These are phyloP conservation scores for Helicoverpa assulta DNA, from an alignment of 2,888 invertebrate species.

Conservation along the genomic window DNA sequence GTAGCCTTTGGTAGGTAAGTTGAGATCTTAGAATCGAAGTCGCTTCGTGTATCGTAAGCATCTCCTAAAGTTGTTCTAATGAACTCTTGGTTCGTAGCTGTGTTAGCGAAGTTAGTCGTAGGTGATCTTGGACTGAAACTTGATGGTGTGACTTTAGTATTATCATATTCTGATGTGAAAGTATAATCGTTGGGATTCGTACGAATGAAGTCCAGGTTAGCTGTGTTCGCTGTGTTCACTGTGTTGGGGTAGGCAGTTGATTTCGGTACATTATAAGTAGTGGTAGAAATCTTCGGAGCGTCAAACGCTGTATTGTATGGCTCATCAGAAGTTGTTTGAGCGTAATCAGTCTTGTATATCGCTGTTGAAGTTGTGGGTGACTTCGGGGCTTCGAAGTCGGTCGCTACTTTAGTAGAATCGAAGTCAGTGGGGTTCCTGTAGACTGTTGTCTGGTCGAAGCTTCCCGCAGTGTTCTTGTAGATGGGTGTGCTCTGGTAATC, in stretches of 20 bases:
- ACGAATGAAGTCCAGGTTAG: constrained; percentile 45
- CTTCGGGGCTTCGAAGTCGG: constrained; percentile 50
- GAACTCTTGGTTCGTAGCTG: constrained; percentile 43
- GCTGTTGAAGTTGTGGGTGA: constrained; percentile 32
- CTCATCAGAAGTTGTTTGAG: constrained; percentile 33
- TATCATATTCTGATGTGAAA: constrained; percentile 45
- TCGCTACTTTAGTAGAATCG: constrained; percentile 60
- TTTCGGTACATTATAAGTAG: constrained; percentile 57
- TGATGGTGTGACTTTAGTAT: constrained; percentile 38
- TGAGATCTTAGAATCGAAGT: constrained; percentile 47
- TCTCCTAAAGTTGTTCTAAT: constrained; percentile 40
- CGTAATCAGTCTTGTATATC: constrained; percentile 45
- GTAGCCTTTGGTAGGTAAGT: constrained; percentile 51
- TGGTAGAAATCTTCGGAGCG: constrained; percentile 50
- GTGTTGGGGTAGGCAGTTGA: constrained; percentile 53
- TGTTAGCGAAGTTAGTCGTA: constrained; percentile 45
- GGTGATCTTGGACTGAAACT: constrained; percentile 40
- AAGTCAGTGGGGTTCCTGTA: constrained; percentile 61
- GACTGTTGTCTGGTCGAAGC: constrained; percentile 69
- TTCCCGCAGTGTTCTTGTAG: constrained; percentile 64
- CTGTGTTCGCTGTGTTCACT: constrained; percentile 53
- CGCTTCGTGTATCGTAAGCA: constrained; percentile 40
- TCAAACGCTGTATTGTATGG: constrained; percentile 51
- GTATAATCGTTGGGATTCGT: constrained; percentile 50
- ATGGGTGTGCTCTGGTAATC: constrained; percentile 80